Evolutionary conservation across 92 coral and sea anemone genomes (phyloP).

Genomic region (Parazoanthus atlanticus): DNA sequence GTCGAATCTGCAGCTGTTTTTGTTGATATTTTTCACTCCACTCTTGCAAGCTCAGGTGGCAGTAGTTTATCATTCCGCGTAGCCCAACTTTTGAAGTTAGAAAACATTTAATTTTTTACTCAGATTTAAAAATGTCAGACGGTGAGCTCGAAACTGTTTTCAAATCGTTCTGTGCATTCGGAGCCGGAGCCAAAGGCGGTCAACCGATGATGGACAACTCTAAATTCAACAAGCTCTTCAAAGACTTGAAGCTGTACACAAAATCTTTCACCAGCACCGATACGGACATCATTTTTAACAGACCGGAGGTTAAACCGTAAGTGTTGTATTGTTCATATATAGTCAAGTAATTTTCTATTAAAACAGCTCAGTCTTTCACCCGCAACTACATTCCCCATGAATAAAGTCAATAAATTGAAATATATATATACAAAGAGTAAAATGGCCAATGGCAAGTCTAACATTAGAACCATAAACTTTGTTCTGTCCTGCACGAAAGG

Average conservation of each 20-base stretch:
- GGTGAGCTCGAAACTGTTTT: conserved; percentile 45
- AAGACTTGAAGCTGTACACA: conserved; percentile 49
- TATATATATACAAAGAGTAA: no score
- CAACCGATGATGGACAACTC: conserved; percentile 49
- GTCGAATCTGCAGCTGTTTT: not conserved
- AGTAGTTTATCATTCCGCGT: not conserved
- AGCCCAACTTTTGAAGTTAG: not conserved
- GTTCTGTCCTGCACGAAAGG: no score
- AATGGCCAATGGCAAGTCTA: no score
- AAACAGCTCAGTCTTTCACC: not conserved
- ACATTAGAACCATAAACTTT: no score
- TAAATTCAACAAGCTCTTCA: conserved; percentile 57
- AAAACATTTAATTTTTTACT: no score
- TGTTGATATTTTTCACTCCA: not conserved
- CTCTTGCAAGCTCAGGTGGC: not conserved
- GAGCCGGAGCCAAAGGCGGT: conserved; percentile 60
- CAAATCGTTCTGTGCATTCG: conserved; percentile 61
- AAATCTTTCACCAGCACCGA: conserved; percentile 59
- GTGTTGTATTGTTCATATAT: not conserved
- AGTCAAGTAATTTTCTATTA: no score
- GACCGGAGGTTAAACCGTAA: conserved; percentile 63
- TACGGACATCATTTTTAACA: conserved; percentile 60
- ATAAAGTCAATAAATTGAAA: no score
- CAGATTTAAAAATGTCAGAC: conserved; percentile 21
- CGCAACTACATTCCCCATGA: not conserved